Evolutionary conservation across 2,113 vertebrate species (phyloP).

Genomic region (Asarcornis scutulata): DNA sequence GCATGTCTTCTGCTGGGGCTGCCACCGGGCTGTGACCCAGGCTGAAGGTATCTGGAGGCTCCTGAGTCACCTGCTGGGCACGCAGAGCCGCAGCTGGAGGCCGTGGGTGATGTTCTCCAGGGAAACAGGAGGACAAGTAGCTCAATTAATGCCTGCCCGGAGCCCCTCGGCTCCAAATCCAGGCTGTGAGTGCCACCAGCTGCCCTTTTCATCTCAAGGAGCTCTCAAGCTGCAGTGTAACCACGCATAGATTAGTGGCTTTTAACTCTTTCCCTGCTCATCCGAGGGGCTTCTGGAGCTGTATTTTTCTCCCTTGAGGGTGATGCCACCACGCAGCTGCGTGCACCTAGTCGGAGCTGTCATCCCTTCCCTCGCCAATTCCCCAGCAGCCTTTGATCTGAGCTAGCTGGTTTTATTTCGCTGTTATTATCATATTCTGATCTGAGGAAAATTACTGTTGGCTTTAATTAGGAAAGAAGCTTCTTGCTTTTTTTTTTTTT

Average conservation of each 20-base stretch:
- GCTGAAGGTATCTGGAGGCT: neutral
- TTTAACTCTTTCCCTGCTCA: conserved; percentile 4
- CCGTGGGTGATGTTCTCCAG: neutral
- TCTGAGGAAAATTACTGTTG: neutral
- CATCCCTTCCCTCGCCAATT: neutral
- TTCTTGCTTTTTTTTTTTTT: neutral
- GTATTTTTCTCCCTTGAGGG: neutral
- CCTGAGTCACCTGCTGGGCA: neutral
- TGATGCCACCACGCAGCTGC: neutral
- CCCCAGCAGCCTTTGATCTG: neutral
- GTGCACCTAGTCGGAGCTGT: neutral
- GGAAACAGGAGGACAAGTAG: neutral
- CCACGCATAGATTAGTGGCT: neutral
- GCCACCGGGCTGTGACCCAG: rapidly evolving
- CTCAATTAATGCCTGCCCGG: neutral
- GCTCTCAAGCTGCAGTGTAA: neutral
- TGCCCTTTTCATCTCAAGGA: neutral
- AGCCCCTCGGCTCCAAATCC: neutral
- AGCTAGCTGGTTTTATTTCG: neutral
- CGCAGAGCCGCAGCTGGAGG: neutral
- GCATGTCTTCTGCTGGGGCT: neutral
- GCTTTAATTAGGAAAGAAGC: neutral
- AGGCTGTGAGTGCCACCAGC: neutral
- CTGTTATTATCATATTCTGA: neutral
- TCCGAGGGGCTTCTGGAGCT: neutral